Percentiles rank a stretch among this genome's conserved stretches.
Evolutionary conservation across 2,113 vertebrate species (phyloP).

Genomic region (Rhynchomys soricoides): DNA sequence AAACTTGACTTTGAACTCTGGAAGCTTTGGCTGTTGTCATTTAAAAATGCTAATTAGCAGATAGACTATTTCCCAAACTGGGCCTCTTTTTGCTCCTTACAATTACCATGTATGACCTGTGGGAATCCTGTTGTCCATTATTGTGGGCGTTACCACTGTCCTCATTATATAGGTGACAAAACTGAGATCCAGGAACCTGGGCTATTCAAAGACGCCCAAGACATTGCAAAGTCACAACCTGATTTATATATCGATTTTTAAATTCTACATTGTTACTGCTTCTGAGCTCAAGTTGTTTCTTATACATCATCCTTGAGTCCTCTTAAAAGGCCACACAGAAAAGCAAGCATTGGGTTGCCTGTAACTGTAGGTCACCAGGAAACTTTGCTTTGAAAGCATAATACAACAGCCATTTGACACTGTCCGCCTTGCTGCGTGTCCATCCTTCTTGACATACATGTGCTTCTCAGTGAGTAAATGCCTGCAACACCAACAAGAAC

Average conservation of each 20-base stretch:
- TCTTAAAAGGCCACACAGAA: constrained; percentile 6
- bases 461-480: neutral
- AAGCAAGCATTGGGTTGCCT: neutral
- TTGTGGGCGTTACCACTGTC: neutral
- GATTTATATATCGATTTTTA: neutral
- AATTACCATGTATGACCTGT: neutral
- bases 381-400: neutral
- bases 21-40: neutral
- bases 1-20: neutral
- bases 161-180: neutral
- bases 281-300: neutral
- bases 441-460: neutral
- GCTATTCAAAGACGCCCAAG: neutral
- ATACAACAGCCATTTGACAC: neutral
- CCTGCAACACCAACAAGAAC: neutral
- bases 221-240: neutral
- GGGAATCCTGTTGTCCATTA: neutral
- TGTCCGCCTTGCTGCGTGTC: neutral
- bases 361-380: neutral
- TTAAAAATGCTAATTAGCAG: neutral
- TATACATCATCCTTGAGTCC: neutral
- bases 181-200: neutral
- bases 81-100: neutral
- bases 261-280: neutral
- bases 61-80: neutral